Conservation (phyloP, 2,888 invertebrate species). For the Lycophotia porphyrea region DNA sequence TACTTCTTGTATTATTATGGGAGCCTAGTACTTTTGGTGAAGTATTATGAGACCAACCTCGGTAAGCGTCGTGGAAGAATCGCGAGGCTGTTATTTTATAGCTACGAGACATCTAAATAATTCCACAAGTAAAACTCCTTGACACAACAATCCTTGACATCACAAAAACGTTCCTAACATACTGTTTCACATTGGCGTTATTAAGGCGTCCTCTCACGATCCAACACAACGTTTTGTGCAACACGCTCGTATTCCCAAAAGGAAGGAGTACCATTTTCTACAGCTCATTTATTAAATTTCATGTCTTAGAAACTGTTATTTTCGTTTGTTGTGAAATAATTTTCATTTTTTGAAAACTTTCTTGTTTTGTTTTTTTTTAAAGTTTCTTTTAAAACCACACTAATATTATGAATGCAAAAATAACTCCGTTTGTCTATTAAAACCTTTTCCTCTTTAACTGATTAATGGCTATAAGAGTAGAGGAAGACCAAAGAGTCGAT, state of each 20-base stretch:
- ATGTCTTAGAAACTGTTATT: conserved; percentile 6
- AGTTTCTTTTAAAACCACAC: not conserved
- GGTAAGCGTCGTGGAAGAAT: not conserved
- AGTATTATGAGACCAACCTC: not conserved
- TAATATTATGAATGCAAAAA: too few species aligned
- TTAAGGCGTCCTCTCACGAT: conserved; percentile 19
- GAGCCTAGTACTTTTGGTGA: conserved; percentile 4
- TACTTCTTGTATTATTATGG: not conserved
- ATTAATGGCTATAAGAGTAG: too few species aligned
- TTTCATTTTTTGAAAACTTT: not conserved
- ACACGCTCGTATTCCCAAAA: conserved; percentile 22
- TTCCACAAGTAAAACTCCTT: not conserved
- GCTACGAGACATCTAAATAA: not conserved
- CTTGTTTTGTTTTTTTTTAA: not conserved
- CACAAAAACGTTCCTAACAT: conserved; percentile 23
- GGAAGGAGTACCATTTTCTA: not conserved
- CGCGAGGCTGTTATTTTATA: not conserved
- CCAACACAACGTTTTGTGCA: conserved; percentile 16
- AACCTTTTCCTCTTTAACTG: too few species aligned
- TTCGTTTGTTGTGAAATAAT: conserved; percentile 6
- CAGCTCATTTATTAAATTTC: conserved; percentile 17
- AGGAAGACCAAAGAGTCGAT: too few species aligned
- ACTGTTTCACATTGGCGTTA: conserved; percentile 20
- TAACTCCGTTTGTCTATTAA: too few species aligned
- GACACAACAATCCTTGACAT: conserved; percentile 12